Evolutionary conservation across 35 echinoderm and acorn worm genomes (phyloP).

Genomic region (Apostichopus japonicus): DNA sequence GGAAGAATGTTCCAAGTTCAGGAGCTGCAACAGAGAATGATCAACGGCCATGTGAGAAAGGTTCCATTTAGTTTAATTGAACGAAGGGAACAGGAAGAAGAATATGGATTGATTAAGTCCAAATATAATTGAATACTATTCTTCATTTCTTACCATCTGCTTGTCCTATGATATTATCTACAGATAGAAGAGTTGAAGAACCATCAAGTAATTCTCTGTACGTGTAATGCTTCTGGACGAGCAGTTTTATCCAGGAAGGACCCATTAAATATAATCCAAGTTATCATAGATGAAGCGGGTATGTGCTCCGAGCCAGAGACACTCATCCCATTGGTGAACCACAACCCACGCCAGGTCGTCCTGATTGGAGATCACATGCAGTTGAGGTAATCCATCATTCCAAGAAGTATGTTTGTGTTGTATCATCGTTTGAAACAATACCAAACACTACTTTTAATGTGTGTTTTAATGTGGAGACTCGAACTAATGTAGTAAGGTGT

Average conservation of each 20-base stretch:
- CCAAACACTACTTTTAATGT: background rate
- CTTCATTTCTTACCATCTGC: background rate
- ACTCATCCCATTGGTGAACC: constrained; percentile 81
- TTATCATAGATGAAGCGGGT: constrained; percentile 92
- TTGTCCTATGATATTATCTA: constrained; percentile 23
- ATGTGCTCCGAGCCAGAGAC: constrained; percentile 97
- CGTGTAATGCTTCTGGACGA: constrained; percentile 70
- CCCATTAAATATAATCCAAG: constrained; percentile 64
- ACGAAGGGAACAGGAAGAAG: too few species aligned
- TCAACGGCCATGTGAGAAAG: too few species aligned
- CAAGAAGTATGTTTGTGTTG: too few species aligned
- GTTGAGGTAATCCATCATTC: constrained; percentile 59
- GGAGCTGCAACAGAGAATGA: too few species aligned
- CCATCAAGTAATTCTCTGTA: constrained; percentile 70
- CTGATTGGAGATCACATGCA: constrained; percentile 95
- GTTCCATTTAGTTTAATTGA: too few species aligned
- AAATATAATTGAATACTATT: background rate
- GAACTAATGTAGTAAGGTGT: background rate
- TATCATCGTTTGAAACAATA: background rate
- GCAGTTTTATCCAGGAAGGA: background rate
- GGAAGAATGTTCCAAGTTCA: too few species aligned
- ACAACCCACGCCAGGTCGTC: constrained; percentile 78
- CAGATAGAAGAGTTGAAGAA: constrained; percentile 62
- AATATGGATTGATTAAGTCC: too few species aligned
- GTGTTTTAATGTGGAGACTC: background rate